Evolutionary conservation across 2,888 invertebrate genomes (phyloP), one percentile per base, ranked within the genome.

Genomic region (Micropterix aruncella): DNA sequence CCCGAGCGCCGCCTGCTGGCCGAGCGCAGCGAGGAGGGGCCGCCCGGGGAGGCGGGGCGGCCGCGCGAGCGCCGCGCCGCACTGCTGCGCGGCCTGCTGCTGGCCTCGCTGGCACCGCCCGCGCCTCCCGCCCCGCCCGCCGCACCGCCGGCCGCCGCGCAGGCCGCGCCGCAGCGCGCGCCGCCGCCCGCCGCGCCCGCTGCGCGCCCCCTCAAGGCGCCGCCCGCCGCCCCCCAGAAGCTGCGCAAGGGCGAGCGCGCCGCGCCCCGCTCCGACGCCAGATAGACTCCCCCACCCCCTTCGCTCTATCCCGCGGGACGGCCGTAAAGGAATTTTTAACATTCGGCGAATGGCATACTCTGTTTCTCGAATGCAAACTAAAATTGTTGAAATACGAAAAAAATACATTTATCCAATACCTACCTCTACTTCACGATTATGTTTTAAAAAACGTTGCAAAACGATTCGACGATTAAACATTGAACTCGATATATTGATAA

Each of bases 51-150:
- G 55, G 18, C 40, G 18, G 42, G 38, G 16, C 40, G 40, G 18
- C 44, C 44, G 55, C 56, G 62, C 43, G 64, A 62, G 52, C 59
- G 60, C 3, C 66, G 70, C 52, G 65, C 66, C 52, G 66, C 65
- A 47, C 56, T 70, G 44, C 59, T 70, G 44, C 66, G 68, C 53
- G 70, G 66, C 2, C 58, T 69, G 49, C 56, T 70, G 60, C 63
- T 70, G 50, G 69, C 69, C 54, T 68, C 70, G 40, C 61, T 70
- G 50, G 68, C 67, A 1, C 62, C 61, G 40, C 57, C 63, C 41
- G 55, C 63, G 41, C 60, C 60, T 19, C 52, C 57, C 40, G 52
- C 47, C 14, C 48, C 47, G 2, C 47, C 50, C 9, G 44, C 47
- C 3, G 47, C 46, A 19, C 46, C 47, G 14, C 48, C 50, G 2